Percentiles rank a stretch among this genome's conserved stretches.
Evolutionary conservation across 1,140 invertebrate genomes (phyloP).

Genomic region (Aporrectodea caliginosa): DNA sequence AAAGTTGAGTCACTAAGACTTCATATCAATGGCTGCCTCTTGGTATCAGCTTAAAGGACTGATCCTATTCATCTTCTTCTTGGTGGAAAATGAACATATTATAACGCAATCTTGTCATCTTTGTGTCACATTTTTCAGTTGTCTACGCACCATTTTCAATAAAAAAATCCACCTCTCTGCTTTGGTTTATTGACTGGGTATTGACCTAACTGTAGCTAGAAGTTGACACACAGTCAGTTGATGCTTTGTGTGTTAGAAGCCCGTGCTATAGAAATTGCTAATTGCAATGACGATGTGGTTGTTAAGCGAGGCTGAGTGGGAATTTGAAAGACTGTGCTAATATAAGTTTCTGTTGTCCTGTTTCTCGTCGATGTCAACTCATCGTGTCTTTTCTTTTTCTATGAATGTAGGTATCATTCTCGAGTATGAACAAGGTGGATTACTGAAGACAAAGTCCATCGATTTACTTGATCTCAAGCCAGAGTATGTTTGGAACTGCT

Average conservation of each 20-base stretch:
- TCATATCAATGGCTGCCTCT: too few species aligned
- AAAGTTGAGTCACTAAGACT: too few species aligned
- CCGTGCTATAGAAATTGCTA: too few species aligned
- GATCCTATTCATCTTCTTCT: background rate
- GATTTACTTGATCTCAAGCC: slow-evolving; percentile 53
- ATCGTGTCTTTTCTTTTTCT: slow-evolving; percentile 15
- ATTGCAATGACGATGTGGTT: too few species aligned
- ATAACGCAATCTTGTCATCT: background rate
- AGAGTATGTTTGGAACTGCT: too few species aligned
- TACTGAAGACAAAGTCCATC: slow-evolving; percentile 55
- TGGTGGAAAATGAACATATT: too few species aligned
- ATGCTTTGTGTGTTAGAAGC: too few species aligned
- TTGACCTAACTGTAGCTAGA: too few species aligned
- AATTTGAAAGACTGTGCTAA: slow-evolving; percentile 4
- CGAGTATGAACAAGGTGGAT: slow-evolving; percentile 56
- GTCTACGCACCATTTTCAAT: background rate
- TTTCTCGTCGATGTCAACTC: slow-evolving; percentile 12
- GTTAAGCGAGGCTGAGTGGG: too few species aligned
- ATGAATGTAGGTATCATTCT: slow-evolving; percentile 54
- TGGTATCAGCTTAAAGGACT: background rate
- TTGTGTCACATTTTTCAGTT: slow-evolving; percentile 8
- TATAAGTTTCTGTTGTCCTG: background rate
- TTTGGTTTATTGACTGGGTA: background rate
- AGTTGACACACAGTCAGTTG: too few species aligned
- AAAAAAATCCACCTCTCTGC: background rate